These are phyloP conservation scores for Pygocentrus nattereri DNA, from an alignment of 2,797 vertebrate species.

Conservation along the genomic window DNA sequence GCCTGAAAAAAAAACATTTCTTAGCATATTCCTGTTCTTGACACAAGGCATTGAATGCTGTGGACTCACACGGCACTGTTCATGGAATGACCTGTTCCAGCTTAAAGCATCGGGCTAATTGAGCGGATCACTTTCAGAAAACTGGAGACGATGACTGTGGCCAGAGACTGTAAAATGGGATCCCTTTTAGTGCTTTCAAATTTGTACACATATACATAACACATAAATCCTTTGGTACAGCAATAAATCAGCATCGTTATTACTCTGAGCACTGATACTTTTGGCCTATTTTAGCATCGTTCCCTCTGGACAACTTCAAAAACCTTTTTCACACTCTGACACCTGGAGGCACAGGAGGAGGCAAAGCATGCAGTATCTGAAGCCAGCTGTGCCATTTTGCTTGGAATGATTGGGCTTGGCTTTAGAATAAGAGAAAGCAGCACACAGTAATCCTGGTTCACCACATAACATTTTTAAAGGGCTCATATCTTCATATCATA, in stretches of 20 bases:
- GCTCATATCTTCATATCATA: too few relatives aligned
- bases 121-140: slow-evolving; percentile 5
- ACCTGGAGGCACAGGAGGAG: background rate
- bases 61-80: background rate
- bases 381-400: background rate
- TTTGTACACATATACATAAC: slow-evolving; percentile 1
- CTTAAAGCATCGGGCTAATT: slow-evolving; percentile 8
- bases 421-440: too few relatives aligned
- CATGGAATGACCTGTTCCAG: too few relatives aligned
- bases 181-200: background rate
- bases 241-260: background rate
- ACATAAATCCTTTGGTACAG: background rate
- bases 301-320: background rate
- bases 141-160: background rate
- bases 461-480: too few relatives aligned
- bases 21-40: too few relatives aligned
- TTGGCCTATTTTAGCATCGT: background rate
- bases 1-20: too few relatives aligned
- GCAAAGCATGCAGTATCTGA: background rate
- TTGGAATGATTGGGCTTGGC: too few relatives aligned
- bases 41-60: too few relatives aligned
- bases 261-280: background rate
- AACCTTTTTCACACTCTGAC: background rate
- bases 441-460: background rate
- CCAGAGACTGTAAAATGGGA: slow-evolving; percentile 8